Evolutionary conservation across 2,113 vertebrate genomes (phyloP).

Genomic region (Astur gentilis): DNA sequence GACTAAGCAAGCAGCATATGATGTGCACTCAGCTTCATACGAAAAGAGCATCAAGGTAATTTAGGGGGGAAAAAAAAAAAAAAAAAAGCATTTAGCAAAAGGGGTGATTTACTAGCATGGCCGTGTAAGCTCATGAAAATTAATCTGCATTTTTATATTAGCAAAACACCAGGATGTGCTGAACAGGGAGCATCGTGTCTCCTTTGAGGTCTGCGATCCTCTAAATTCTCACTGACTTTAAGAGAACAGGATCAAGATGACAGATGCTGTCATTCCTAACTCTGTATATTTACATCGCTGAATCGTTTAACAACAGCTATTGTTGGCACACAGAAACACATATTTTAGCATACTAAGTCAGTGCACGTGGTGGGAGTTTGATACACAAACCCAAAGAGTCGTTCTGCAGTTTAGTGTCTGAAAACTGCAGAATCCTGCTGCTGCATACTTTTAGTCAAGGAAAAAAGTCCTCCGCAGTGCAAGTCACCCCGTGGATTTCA

Average conservation of each 20-base stretch:
- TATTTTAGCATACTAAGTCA: accelerated
- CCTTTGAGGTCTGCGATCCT: neutral
- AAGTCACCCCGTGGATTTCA: neutral
- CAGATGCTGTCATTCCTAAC: neutral
- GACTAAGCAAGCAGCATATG: neutral
- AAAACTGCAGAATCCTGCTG: neutral
- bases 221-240: neutral
- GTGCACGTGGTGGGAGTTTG: neutral
- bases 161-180: neutral
- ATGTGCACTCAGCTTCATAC: neutral
- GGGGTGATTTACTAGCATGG: neutral
- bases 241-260: neutral
- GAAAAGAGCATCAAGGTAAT: neutral
- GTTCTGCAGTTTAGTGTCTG: neutral
- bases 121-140: neutral
- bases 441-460: neutral
- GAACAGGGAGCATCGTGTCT: neutral
- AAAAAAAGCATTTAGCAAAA: neutral
- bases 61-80: no score
- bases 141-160: neutral
- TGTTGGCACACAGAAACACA: neutral
- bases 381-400: neutral
- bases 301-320: neutral
- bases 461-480: neutral
- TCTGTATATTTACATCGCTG: neutral